phyloP scores from a whole-genome alignment of 2,113 vertebrate species.

The Halichoeres trimaculatus region DNA sequence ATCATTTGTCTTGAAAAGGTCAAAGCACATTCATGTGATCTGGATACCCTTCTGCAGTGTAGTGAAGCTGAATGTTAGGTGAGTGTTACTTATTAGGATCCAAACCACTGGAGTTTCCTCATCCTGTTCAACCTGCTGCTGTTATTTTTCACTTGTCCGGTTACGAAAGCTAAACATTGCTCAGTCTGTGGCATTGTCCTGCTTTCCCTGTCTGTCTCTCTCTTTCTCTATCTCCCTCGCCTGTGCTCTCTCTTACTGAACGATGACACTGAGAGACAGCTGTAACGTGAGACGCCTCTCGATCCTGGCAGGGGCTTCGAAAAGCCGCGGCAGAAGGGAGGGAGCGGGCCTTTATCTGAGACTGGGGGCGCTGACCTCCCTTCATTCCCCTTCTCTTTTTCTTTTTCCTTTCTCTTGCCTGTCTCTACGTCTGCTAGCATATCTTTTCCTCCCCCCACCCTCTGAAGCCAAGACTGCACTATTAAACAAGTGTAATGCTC shows the following conservation, averaged over 20 bases:
- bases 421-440: constrained; percentile 58
- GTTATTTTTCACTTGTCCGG: constrained; percentile 63
- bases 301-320: constrained; percentile 78
- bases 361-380: constrained; percentile 81
- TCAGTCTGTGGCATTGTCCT: constrained; percentile 71
- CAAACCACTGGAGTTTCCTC: constrained; percentile 39
- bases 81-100: constrained; percentile 27
- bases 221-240: constrained; percentile 51
- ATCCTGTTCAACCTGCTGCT: constrained; percentile 58
- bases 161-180: constrained; percentile 58
- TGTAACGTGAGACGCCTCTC: constrained; percentile 84
- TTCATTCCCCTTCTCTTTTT: constrained; percentile 71
- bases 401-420: constrained; percentile 56
- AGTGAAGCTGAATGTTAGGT: constrained; percentile 45
- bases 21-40: constrained; percentile 58
- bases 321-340: constrained; percentile 74
- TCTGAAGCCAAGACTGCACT: constrained; percentile 54
- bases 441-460: constrained; percentile 69
- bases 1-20: constrained; percentile 73
- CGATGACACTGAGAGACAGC: constrained; percentile 83
- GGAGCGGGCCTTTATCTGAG: constrained; percentile 80
- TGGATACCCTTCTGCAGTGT: constrained; percentile 37
- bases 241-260: constrained; percentile 70
- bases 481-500: constrained; percentile 48
- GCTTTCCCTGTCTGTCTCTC: constrained; percentile 36